Evolutionary conservation across 2,113 vertebrate species (phyloP), one percentile per base, ranked within the genome.

Genomic region (Hypanus sabinus): DNA sequence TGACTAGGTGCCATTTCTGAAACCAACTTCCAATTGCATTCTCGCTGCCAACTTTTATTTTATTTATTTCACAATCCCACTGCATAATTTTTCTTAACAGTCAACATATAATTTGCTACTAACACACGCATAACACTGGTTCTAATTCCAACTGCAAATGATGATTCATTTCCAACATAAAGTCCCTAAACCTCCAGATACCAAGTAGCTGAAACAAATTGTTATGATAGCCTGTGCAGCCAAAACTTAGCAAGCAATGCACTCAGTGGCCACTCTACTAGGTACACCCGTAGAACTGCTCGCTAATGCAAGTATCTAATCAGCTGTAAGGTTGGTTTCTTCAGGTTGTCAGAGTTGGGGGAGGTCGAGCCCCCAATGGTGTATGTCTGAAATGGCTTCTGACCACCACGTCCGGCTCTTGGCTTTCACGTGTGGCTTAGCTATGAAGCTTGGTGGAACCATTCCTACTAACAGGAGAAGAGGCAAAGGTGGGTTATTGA

Each of bases 161-260:
- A 62, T 60, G 30, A 65, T 14, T 65, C 30, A 33, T 88, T 88
- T 88, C 60, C 85, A 90, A 65, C 65, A 65, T 33, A n/a, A 65
- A 18, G 30, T 65, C 60, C 30, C 60, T 60, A 90, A 90, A n/a
- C 85, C 14, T 60, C 62, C 60, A 62, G 30, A 33, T 60, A 65
- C 85, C 85, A 2, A 24, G 85, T 60, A 65, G 60, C 85, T 90
- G 60, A 90, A 65, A 90, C 85, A 90, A 90, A 90, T 65, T 90
- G 85, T 33, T 65, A 14, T 90, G 5, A 33, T 65, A 33, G 62
- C 85, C 30, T 33, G 7, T 33, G 60, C 30, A 33, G 30, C 14
- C 14, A 88, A 24, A 87, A 55, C 10, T 85, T 30, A 30, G 55
- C 81, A 85, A 11, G 24, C 11, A 60, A 33, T 18, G 46, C 46